Evolutionary conservation across 2,888 invertebrate species (phyloP), one percentile per base, ranked within the genome.

Genomic region (Agriopis aurantiaria): DNA sequence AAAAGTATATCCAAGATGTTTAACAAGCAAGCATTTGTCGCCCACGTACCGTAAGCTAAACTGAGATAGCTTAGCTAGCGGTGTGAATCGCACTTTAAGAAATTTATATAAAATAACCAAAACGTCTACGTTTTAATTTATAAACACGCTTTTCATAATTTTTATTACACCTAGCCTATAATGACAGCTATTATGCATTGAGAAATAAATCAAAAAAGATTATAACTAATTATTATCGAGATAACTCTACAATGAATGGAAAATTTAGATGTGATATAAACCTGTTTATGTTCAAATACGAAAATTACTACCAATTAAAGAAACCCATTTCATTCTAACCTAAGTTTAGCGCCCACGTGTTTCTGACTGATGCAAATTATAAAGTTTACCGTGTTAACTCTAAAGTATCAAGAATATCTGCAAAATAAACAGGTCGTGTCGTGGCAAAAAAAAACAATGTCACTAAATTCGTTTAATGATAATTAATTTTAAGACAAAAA

Each of bases 261-360:
- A 69, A 66, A 71, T 75, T 69, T 63, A 71, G 72, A 71, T 69
- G 65, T 71, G 68, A 68, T 33, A 46, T 12, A 71, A 77, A 74
- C 73, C 63, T 66, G 73, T 75, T 72, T 72, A 61, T 68, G 51
- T 17, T 64, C 62, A 73, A 66, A 72, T 70, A 67, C 69, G 64
- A 63, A 65, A 73, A 76, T 73, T 71, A 69, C 52, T 23, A 64
- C 69, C 74, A 75, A 74, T 77, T 70, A 77, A 72, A 67, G 55
- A 69, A 65, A 65, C 64, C 49, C n/a, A 62, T 53, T 53, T 46
- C 1, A 53, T 8, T 49, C 5, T 61, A 41, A 61, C 61, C 57
- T 59, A 65, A 51, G 33, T 61, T 23, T 17, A 66, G 11, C 75
- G 14, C 75, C 74, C 75, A 75, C 73, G 68, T 70, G 64, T 68